A percentile compares a stretch with the other conserved stretches of the same genome.
Evolutionary conservation across 2,113 vertebrate genomes (phyloP).

Genomic region (Acrocephalus kingi): DNA sequence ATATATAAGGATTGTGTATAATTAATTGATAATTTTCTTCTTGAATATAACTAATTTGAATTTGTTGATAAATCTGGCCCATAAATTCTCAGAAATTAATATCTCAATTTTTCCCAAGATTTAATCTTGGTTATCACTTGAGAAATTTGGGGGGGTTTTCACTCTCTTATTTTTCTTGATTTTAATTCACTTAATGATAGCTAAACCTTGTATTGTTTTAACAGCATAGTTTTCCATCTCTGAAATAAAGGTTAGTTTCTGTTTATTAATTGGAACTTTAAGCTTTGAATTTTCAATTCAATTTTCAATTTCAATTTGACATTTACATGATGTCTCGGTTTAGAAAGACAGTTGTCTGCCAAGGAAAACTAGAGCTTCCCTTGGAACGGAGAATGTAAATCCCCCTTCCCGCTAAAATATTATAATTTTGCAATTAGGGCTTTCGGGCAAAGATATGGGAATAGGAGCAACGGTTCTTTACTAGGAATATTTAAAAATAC

Average conservation of each 20-base stretch:
- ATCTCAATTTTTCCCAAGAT: background rate
- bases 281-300: background rate
- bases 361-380: no score
- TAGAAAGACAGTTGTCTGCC: no score
- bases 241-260: background rate
- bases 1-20: fast-evolving
- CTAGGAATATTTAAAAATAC: no score
- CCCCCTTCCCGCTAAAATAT: no score
- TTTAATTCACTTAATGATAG: background rate
- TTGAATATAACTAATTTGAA: background rate
- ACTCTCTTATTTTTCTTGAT: background rate
- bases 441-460: no score
- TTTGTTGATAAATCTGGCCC: background rate
- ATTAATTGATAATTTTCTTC: background rate
- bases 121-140: background rate
- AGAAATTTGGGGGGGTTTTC: fast-evolving
- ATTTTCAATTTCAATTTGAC: background rate
- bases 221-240: background rate
- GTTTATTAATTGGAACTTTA: background rate
- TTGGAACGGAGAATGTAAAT: no score
- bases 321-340: background rate
- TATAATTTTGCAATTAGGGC: no score
- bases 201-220: background rate
- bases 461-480: no score
- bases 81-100: background rate